These are phyloP conservation scores for Patiria pectinifera DNA, from an alignment of 53 echinoderm and acorn worm species.

Conservation along the genomic window DNA sequence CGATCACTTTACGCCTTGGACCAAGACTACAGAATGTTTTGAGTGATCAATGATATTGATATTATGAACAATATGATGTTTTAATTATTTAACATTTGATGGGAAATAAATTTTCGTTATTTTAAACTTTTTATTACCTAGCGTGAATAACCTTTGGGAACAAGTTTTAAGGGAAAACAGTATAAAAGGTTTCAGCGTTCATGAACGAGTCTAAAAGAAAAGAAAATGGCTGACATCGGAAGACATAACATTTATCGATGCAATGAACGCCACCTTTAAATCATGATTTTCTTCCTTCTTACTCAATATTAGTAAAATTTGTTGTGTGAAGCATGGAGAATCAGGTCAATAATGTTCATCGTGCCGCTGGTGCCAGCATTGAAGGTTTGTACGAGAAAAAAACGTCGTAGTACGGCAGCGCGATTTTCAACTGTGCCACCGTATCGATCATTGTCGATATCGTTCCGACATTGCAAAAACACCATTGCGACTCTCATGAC, in stretches of 20 bases:
- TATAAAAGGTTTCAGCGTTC: not conserved
- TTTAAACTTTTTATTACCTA: no score
- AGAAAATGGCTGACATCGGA: conserved; percentile 37
- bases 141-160: no score
- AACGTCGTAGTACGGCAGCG: not conserved
- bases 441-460: no score
- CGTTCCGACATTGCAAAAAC: no score
- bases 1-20: no score
- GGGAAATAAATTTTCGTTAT: no score
- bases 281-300: conserved; percentile 42
- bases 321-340: conserved; percentile 31
- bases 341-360: conserved; percentile 45
- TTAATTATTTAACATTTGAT: no score
- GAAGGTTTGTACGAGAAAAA: conserved; percentile 26
- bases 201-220: conserved; percentile 36
- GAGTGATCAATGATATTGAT: not conserved
- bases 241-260: not conserved
- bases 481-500: no score
- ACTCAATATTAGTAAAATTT: not conserved
- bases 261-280: conserved; percentile 16
- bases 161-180: not conserved
- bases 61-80: no score
- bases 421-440: not conserved
- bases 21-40: no score
- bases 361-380: conserved; percentile 39